Evolutionary conservation across 2,797 vertebrate genomes (phyloP).

Genomic region (Phylloscopus collybita): DNA sequence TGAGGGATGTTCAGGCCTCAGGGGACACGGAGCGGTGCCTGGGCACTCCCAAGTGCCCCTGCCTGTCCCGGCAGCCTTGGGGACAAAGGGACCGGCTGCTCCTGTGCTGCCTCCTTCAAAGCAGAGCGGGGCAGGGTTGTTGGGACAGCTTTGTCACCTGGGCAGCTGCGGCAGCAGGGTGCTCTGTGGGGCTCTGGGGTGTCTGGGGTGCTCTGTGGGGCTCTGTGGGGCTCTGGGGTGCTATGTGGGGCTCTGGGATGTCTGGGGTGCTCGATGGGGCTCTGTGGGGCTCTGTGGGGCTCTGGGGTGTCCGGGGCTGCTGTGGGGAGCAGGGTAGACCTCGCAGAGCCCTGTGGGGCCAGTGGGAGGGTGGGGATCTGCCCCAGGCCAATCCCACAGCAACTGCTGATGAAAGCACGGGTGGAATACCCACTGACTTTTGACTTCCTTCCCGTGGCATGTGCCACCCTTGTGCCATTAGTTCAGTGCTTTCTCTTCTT

Average conservation of each 20-base stretch:
- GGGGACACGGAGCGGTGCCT: neutral
- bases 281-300: neutral
- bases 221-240: neutral
- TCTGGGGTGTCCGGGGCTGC: neutral
- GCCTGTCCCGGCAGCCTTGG: neutral
- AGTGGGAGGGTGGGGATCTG: neutral
- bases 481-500: neutral
- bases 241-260: too few species aligned
- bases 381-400: neutral
- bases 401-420: neutral
- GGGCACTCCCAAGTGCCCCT: neutral
- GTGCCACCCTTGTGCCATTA: fast-evolving
- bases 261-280: too few species aligned
- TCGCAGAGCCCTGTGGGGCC: neutral
- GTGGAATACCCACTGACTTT: fast-evolving
- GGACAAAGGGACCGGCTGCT: neutral
- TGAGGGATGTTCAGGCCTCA: neutral
- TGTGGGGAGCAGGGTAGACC: too few species aligned
- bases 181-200: neutral
- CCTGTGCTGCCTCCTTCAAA: neutral
- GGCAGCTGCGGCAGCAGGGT: neutral
- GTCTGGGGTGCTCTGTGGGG: too few species aligned
- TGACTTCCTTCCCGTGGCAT: fast-evolving
- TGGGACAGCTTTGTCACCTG: neutral
- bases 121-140: neutral